Evolutionary conservation across 2,888 invertebrate genomes (phyloP), one percentile per base, ranked within the genome.

Genomic region (Microctonus aethiopoides): DNA sequence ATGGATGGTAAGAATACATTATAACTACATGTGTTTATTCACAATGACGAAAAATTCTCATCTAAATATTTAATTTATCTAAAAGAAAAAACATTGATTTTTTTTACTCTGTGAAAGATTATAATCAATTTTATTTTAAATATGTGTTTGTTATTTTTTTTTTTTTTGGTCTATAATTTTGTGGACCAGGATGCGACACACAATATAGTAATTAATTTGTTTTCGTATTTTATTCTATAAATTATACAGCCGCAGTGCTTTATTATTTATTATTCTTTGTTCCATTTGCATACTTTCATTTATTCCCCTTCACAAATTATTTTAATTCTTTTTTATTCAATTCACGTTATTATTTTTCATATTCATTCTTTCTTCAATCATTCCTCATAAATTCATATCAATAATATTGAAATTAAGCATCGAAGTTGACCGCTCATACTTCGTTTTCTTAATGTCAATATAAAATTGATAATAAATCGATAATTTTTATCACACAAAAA

Each of bases 371-470:
- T 16, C 7, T 6, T 20, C 16, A 16, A 16, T 46, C 46, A 7
- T 16, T 4, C 9, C 16, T 16, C 0, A 7, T 46, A 16, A 16
- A 9, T 46, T 16, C 46, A 16, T 1, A 1, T 16, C 46, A n/a
- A 46, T n/a, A 16, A 46, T 61, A 56, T 54, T 61, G 70, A 41
- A 36, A 56, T 34, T 63, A 63, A 72, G 57, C 22, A 13, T 11
- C 66, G 63, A 72, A 72, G 70, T 70, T 68, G 72, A 74, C 74
- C 74, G 74, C 74, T 70, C 63, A 62, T 57, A 62, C 68, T 70
- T 74, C 52, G 62, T 22, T 29, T 41, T 73, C 63, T 57, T 56
- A 63, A 41, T 57, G 59, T 26, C 59, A 46, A 16, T 46, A 46
- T 46, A 46, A 16, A 9, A 5, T n/a, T n/a, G n/a, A n/a, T n/a